phyloP scores from a whole-genome alignment of 2,797 vertebrate species.

The Pantherophis alleghaniensis region DNA sequence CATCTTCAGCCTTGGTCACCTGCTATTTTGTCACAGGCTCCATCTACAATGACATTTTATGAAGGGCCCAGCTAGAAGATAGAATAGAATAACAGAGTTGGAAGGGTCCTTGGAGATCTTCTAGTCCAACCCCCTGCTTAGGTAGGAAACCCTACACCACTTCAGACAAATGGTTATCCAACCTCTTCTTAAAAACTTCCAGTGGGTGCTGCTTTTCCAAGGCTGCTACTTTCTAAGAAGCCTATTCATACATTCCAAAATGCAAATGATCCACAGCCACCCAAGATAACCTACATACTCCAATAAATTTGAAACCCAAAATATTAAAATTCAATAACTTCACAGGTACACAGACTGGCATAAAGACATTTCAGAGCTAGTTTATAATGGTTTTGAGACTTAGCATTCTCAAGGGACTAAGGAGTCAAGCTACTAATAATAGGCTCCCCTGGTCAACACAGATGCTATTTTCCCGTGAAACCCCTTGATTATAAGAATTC shows the following conservation, averaged over 20 bases:
- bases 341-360: fast-evolving
- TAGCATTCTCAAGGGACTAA: background rate
- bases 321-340: background rate
- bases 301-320: constrained; percentile 2
- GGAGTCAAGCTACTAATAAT: background rate
- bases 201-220: background rate
- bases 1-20: too few relatives aligned
- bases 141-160: too few relatives aligned
- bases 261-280: background rate
- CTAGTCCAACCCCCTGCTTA: too few relatives aligned
- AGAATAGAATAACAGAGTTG: too few relatives aligned
- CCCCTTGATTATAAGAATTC: background rate
- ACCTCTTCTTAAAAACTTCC: too few relatives aligned
- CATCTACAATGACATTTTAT: too few relatives aligned
- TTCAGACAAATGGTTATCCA: too few relatives aligned
- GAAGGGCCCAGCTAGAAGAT: too few relatives aligned
- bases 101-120: too few relatives aligned
- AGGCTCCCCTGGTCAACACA: background rate
- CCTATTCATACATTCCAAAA: background rate
- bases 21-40: too few relatives aligned
- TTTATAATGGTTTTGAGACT: background rate
- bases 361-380: background rate
- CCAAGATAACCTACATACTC: background rate
- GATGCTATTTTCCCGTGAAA: background rate
- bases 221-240: background rate